phyloP scores from a whole-genome alignment of 2,797 vertebrate species.

The Enteromius treurensis region DNA sequence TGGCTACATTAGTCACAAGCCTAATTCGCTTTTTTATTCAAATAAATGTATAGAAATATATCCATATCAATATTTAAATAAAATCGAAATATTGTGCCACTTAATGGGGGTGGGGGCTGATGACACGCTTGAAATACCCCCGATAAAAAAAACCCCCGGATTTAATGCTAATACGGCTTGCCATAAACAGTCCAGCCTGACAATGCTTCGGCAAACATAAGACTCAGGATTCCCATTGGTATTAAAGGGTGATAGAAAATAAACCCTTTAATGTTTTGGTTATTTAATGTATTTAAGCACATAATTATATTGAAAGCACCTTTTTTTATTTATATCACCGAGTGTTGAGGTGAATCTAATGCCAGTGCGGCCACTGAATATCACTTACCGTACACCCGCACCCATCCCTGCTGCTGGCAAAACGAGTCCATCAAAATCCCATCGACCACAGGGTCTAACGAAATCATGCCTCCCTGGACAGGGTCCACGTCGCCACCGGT shows the following conservation, averaged over 20 bases:
- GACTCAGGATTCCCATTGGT: neutral
- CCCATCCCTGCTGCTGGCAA: conserved; percentile 93
- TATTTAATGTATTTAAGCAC: neutral
- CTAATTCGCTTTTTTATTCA: neutral
- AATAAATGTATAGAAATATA: neutral
- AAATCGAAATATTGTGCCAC: neutral
- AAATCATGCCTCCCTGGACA: conserved; percentile 71
- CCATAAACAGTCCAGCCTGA: neutral
- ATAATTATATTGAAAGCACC: neutral
- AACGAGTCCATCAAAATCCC: conserved; percentile 87
- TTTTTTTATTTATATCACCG: neutral
- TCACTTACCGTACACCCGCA: conserved; percentile 89
- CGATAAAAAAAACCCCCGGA: neutral
- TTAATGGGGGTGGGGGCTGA: neutral
- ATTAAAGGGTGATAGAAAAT: neutral
- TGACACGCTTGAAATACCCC: neutral
- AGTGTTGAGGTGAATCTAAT: neutral
- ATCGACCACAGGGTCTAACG: conserved; percentile 81
- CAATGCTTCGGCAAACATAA: neutral
- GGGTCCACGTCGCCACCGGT: conserved; percentile 76
- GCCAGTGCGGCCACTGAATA: neutral
- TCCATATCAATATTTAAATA: neutral
- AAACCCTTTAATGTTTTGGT: neutral
- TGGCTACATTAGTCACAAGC: no score
- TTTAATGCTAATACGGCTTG: neutral